These are phyloP conservation scores for Apolygus lucorum DNA, from an alignment of 1,140 invertebrate species.

Conservation along the genomic window DNA sequence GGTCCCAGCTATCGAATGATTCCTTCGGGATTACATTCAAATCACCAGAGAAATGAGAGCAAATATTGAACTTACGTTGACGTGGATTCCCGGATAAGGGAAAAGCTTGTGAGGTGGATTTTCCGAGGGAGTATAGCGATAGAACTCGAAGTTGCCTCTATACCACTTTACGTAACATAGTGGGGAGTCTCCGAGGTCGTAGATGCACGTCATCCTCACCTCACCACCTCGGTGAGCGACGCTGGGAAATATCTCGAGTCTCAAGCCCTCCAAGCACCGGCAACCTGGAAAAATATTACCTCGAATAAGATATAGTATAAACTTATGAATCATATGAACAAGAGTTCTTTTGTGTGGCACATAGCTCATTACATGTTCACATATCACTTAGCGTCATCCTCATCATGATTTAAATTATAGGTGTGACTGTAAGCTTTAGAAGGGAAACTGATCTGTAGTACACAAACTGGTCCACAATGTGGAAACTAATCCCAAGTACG, in stretches of 20 bases:
- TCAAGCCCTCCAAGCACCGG: slow-evolving; percentile 22
- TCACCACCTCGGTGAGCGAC: slow-evolving; percentile 58
- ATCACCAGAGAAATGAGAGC: background rate
- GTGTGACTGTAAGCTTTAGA: no score
- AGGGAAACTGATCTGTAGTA: no score
- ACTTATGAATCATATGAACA: no score
- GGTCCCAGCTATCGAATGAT: no score
- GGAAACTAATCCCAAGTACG: no score
- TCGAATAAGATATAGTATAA: no score
- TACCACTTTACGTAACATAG: slow-evolving; percentile 84
- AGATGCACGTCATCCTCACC: slow-evolving; percentile 63
- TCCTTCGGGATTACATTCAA: background rate
- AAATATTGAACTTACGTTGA: slow-evolving; percentile 46
- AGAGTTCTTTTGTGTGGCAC: no score
- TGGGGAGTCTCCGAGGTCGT: slow-evolving; percentile 64
- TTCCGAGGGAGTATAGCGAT: slow-evolving; percentile 49
- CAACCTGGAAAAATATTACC: slow-evolving; percentile 23
- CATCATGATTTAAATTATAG: no score
- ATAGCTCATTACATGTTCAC: no score
- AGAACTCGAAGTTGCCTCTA: slow-evolving; percentile 57
- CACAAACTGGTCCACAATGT: no score
- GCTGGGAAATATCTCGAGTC: slow-evolving; percentile 48
- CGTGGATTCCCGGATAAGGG: slow-evolving; percentile 46
- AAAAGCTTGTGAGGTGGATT: slow-evolving; percentile 47
- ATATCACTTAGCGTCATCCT: no score